Evolutionary conservation across 92 coral and sea anemone genomes (phyloP), one percentile per base, ranked within the genome.

Genomic region (Desmophyllum pertusum): DNA sequence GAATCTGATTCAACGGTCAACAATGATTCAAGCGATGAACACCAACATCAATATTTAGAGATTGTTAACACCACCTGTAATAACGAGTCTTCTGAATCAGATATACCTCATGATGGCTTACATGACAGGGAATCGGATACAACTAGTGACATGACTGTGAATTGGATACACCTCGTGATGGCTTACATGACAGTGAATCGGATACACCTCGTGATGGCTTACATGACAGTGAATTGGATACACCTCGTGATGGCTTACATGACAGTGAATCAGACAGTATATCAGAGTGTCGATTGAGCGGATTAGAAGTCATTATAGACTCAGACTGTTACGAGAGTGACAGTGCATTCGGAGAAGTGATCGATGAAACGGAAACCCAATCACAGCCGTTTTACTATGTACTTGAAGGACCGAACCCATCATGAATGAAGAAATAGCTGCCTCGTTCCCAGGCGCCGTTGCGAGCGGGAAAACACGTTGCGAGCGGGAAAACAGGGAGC

Each of bases 361-460:
- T 37, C 10, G 73, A 80, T n/a, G 84, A 80, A 68, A 67, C 51
- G 15, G 76, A 72, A 57, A 30, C 52, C 78, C 78, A 81, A 70
- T 72, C 78, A 45, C 75, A 48, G 19, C 31, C 31, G n/a, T 71
- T 82, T 53, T 82, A 82, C 59, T 43, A 82, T 53, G 86, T 82
- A 23, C 52, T 82, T 29, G 86, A 82, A 82, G 86, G 71, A 42
- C 79, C 86, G 10, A 15, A 72, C 27, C 79, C 55, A 27, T 39
- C 59, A 55, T 19, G 67, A 36, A 70, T 41, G 10, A 29, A 57
- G 2, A 2, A 59, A 71, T 15, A 6, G 53, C 13, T 50, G 15
- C n/a, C n/a, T n/a, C n/a, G n/a, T n/a, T n/a, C n/a, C n/a, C n/a
- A n/a, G n/a, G n/a, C n/a, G n/a, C n/a, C n/a, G n/a, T n/a, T n/a